A percentile compares a stretch with the other conserved stretches of the same genome.
Conservation (phyloP, 23 tunicate genomes). For the Diplosoma virens region DNA sequence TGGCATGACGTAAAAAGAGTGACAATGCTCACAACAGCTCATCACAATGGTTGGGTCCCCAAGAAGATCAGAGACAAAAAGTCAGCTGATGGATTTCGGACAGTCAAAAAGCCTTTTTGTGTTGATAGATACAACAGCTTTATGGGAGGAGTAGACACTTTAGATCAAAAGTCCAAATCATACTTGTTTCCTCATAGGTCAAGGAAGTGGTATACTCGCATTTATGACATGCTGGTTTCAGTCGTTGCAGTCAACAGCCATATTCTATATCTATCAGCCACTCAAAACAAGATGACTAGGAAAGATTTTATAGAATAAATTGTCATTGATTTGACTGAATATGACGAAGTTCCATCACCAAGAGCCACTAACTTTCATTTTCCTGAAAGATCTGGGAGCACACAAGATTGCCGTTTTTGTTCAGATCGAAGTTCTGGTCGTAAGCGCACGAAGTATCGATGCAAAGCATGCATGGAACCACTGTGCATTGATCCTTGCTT, state of each 20-base stretch:
- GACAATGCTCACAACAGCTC: constrained; percentile 25
- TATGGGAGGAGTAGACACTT: constrained; percentile 22
- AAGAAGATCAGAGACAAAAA: constrained; percentile 24
- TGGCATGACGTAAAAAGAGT: constrained; percentile 32
- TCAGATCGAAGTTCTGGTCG: constrained; percentile 19
- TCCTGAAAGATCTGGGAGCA: constrained; percentile 28
- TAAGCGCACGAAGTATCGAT: constrained; percentile 23
- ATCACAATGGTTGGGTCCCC: constrained; percentile 19
- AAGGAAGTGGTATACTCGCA: constrained; percentile 27
- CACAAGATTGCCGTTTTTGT: constrained; percentile 30
- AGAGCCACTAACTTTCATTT: constrained; percentile 20
- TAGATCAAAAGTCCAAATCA: constrained; percentile 22
- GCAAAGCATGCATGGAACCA: constrained; percentile 27
- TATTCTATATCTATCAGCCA: constrained; percentile 4
- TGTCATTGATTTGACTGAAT: constrained; percentile 17
- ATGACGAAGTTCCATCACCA: constrained; percentile 28
- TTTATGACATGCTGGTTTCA: constrained; percentile 29
- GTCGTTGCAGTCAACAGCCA: constrained; percentile 30
- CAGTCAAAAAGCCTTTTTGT: constrained; percentile 19
- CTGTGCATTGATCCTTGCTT: constrained; percentile 30
- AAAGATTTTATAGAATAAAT: constrained; percentile 5
- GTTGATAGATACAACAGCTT: constrained; percentile 20
- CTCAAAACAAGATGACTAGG: constrained; percentile 12
- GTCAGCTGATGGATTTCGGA: constrained; percentile 14
- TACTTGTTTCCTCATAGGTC: constrained; percentile 36